Evolutionary conservation across 2,797 vertebrate species (phyloP), one percentile per base, ranked within the genome.

Genomic region (Podarcis siculus): DNA sequence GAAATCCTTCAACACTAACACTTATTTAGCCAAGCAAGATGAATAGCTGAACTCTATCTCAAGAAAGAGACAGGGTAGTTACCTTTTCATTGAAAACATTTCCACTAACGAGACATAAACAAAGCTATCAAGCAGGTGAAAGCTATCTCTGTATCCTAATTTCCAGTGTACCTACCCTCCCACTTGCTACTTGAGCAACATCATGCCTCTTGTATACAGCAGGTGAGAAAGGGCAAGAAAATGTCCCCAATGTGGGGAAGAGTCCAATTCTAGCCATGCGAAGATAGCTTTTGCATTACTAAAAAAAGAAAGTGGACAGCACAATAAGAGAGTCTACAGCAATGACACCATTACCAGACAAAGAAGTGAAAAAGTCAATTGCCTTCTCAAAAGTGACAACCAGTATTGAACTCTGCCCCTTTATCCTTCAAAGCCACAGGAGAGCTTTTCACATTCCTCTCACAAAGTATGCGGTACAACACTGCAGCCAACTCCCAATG

Each of bases 341-440:
- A 42, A 58, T 42, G 32, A 58, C 61, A 67, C 13, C 17, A 79
- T 61, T 75, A 87, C 10, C 12, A 27, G 37, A 8, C 85, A 85
- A 79, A 79, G 17, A 71, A n/a, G 82, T 23, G 58, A 69, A 83
- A 55, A 85, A 23, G 69, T 73, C 5, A 77, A 19, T 8, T 89
- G 30, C 12, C 23, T 87, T 84, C 91, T 90, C 67, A 83, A 83
- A 79, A 39, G 21, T 3, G 7, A 42, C 76, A 86, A 45, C 27
- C 4, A 0, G 1, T 69, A 85, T 9, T 83, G 82, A 69, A 81
- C 49, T 71, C 55, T 61, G 10, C 49, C 82, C 49, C 9, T 0
- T 0, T 17, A 55, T 66, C 45, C 32, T 19, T 73, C 30, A 35
- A 55, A 67, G 49, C 4, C 0, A 13, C 37, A 75, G 27, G 55